Conservation (phyloP, 1,140 invertebrate species). For the Helicoverpa zea region DNA sequence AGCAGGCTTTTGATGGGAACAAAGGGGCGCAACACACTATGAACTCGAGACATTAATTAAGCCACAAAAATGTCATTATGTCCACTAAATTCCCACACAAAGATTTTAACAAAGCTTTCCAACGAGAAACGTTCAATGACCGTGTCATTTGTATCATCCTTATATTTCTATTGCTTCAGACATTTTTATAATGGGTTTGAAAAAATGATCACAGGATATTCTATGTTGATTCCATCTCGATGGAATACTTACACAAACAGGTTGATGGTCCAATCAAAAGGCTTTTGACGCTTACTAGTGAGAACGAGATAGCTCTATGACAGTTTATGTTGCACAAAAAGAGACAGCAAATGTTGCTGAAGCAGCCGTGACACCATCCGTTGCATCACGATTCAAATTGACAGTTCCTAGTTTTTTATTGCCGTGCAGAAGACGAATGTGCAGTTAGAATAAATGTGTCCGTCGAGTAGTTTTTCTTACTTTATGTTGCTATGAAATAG, state of each 20-base stretch:
- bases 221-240: constrained; percentile 56
- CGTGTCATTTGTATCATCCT: constrained; percentile 19
- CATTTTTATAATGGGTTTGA: constrained; percentile 44
- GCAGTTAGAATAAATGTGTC: constrained; percentile 53
- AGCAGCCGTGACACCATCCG: constrained; percentile 40
- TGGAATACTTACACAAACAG: constrained; percentile 63
- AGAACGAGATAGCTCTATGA: constrained; percentile 52
- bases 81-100: constrained; percentile 54
- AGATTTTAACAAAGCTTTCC: constrained; percentile 39
- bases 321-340: constrained; percentile 45
- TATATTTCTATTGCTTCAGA: constrained; percentile 19
- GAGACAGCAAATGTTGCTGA: constrained; percentile 51
- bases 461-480: constrained; percentile 46
- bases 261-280: constrained; percentile 71
- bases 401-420: constrained; percentile 56
- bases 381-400: constrained; percentile 56
- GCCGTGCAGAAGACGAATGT: constrained; percentile 50
- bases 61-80: constrained; percentile 55
- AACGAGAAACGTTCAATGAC: constrained; percentile 28
- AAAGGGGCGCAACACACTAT: constrained; percentile 32
- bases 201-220: constrained; percentile 35
- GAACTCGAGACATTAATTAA: constrained; percentile 55
- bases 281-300: background rate
- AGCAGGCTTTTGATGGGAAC: constrained; percentile 30
- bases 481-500: background rate